Base-by-base conservation (phyloP, 2,797 vertebrate genomes). In the Rhabdophis nuchalis region DNA sequence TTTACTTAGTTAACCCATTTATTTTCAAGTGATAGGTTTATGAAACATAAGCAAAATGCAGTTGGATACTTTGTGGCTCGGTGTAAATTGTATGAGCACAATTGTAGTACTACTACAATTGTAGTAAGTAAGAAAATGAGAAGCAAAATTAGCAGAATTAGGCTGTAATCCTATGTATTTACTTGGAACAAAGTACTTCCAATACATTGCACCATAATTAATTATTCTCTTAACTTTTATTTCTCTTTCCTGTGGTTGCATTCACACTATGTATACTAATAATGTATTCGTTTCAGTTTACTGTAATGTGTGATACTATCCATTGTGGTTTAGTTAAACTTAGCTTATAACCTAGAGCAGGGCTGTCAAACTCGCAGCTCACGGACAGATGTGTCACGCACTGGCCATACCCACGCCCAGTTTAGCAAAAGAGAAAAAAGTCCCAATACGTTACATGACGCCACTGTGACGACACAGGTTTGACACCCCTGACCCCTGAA, bases 311-410 rank as follows among this genome's bases (percentile, higher is more conserved):
- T n/a, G 64, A n/a, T 5, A n/a, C 29, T 64, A 64, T n/a, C 12
- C 58, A 27, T 61, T 61, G 58, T 61, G 58, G 25, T 1, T 61
- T 61, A 27, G 3, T 61, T 61, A 61, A 61, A 61, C 10, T 61
- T 61, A 61, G 58, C 25, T 61, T 61, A 61, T 29, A 9, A 27
- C 10, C 10, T 68, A 68, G n/a, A 32, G n/a, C n/a, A 32, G 9
- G 25, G 25, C 9, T 60, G 25, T 27, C 58, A 60, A 25, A 0
- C 25, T 60, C 0, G 25, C 1, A 27, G 25, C 58, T 23, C 0
- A 1, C 1, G 8, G 58, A 8, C 23, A 27, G 23, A 60, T 60
- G 25, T 0, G 3, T 60, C 23, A 9, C 18, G 5, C 5, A 5
- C 16, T 56, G 54, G 5, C 54, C 54, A 56, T 0, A 1, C 25